These are phyloP conservation scores for Diglossa cyanea DNA, from an alignment of 2,797 vertebrate genomes.

Conservation along the genomic window DNA sequence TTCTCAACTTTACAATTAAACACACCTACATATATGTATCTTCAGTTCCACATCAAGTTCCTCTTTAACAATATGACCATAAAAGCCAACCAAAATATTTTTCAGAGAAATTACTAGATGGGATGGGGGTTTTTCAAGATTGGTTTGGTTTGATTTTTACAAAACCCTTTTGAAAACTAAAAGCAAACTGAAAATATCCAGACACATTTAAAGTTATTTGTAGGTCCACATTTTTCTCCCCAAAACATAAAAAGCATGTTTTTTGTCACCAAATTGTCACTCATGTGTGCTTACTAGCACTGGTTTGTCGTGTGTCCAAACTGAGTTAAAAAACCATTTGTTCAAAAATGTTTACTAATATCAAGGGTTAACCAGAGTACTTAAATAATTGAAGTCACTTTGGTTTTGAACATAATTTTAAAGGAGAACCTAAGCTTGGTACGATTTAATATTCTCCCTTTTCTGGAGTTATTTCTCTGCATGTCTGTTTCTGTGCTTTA, in stretches of 20 bases:
- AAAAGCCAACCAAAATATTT: conserved; percentile 5
- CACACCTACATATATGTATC: neutral
- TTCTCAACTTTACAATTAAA: conserved; percentile 66
- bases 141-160: neutral
- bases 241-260: neutral
- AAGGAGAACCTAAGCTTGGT: neutral
- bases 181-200: neutral
- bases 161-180: neutral
- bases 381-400: neutral
- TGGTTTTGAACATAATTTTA: neutral
- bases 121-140: fast-evolving
- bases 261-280: neutral
- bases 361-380: neutral
- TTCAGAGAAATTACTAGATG: neutral
- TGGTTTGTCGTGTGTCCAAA: neutral
- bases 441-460: neutral
- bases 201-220: neutral
- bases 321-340: neutral
- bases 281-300: neutral
- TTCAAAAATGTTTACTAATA: neutral
- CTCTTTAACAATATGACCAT: neutral
- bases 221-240: neutral
- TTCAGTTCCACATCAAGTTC: neutral
- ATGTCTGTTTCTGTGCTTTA: neutral
- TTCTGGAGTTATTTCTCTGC: neutral